A percentile compares a stretch with the other conserved stretches of the same genome.
phyloP scores from a whole-genome alignment of 2,888 invertebrate species.

The Balanococcus diminutus region DNA sequence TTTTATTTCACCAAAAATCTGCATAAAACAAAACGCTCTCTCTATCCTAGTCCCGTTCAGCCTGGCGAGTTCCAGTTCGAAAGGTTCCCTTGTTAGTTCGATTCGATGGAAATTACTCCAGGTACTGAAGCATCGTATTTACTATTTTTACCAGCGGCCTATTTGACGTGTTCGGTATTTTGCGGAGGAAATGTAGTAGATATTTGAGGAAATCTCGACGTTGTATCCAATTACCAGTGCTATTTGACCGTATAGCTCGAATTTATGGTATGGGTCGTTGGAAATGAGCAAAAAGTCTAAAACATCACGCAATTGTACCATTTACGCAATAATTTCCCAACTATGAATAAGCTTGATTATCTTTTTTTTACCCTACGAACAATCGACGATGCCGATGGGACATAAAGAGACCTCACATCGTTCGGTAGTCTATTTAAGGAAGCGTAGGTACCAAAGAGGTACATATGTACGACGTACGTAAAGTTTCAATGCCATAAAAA shows the following conservation, averaged over 20 bases:
- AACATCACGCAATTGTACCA: neutral
- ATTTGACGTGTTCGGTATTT: neutral
- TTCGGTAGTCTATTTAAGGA: neutral
- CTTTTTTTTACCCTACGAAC: neutral
- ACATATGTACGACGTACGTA: neutral
- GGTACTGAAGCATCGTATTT: neutral
- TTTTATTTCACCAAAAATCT: neutral
- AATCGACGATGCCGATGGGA: neutral
- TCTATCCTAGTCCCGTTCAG: neutral
- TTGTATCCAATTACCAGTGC: neutral
- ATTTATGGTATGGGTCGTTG: neutral
- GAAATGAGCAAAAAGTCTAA: neutral
- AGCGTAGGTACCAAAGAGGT: neutral
- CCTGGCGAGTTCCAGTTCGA: neutral
- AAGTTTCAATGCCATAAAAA: constrained; percentile 8
- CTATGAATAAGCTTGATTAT: neutral
- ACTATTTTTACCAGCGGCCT: neutral
- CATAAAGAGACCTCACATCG: neutral
- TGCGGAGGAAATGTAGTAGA: neutral
- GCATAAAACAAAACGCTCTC: neutral
- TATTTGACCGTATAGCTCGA: neutral
- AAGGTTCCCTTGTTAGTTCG: neutral
- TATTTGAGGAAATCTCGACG: neutral
- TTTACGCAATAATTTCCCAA: neutral
- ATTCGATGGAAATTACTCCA: neutral